Base-by-base conservation (phyloP, 1,140 invertebrate genomes). In the Pseudachorutes palmiensis region DNA sequence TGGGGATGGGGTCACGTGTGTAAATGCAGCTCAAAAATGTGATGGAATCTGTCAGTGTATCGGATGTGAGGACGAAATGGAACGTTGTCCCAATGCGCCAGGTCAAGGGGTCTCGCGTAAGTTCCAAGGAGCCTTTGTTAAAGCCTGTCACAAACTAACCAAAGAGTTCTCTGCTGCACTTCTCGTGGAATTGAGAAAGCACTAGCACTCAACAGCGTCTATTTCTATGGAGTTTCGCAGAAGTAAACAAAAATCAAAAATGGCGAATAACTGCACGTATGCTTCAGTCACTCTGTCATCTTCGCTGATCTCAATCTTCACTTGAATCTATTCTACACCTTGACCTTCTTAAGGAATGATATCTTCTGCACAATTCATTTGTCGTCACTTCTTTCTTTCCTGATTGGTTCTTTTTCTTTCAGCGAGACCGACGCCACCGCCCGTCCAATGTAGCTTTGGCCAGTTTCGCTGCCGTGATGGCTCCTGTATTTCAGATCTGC, bases 401-500 rank as follows among this genome's bases (percentile, higher is more conserved):
- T 5, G 24, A 12, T 14, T 3, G 51, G 9, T 55, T 9, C 9
- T 55, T 55, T 55, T 55, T 55, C 24, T 16, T 55, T 24, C 24
- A 55, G 51, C 51, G 12, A 12, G 51, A 55, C 51, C 51, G 5
- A 55, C 51, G 3, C 51, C 51, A 55, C 12, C 51, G 12, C 51
- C 51, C 24, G 51, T 24, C 24, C 51, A 55, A 26, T 72, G 67
- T 69, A 29, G 57, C 26, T 41, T 66, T 1, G 62, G 57, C 31
- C 68, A 76, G 41, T 74, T 75, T 67, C 66, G 65, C 33, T 76
- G 74, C 70, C 48, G 55, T 41, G 73, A 70, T 41, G 65, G 65
- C 14, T 48, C 32, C 1, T 66, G 65, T 48, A 61, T 66, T 45
- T 0, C 57, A 22, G 36, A 60, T n/a, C 31, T 28, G 14, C 9